Percentiles rank a stretch among this genome's conserved stretches.
These are phyloP conservation scores for Hydrocynus forskahlii DNA, from an alignment of 2,797 vertebrate species.

Conservation along the genomic window DNA sequence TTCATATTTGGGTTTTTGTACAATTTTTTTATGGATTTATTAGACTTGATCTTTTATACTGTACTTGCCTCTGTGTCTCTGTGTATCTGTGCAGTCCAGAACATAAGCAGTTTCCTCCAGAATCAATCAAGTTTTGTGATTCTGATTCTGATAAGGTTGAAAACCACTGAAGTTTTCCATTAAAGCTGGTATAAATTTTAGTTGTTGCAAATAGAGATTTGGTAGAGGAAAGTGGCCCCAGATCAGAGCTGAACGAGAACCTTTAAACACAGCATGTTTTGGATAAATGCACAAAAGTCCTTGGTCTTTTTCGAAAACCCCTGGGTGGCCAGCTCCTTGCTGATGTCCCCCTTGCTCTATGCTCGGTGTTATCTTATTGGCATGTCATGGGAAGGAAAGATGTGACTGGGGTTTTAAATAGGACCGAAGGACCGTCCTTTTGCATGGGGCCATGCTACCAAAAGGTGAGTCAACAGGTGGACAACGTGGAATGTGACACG, in stretches of 20 bases:
- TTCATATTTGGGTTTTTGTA: too few relatives aligned
- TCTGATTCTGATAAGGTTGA: not conserved
- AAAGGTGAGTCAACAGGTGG: not conserved
- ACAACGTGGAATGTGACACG: not conserved
- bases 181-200: not conserved
- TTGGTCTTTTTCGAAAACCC: slow-evolving; percentile 56
- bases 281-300: slow-evolving; percentile 45
- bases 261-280: not conserved
- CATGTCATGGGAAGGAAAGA: slow-evolving; percentile 27
- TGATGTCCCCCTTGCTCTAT: slow-evolving; percentile 1
- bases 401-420: slow-evolving; percentile 34
- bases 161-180: not conserved
- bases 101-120: not conserved
- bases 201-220: not conserved
- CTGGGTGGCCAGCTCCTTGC: slow-evolving; percentile 4
- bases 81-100: not conserved
- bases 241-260: not conserved
- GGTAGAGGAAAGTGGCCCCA: not conserved
- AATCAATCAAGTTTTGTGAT: too few relatives aligned
- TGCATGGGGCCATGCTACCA: slow-evolving; percentile 50
- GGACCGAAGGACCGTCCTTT: slow-evolving; percentile 67
- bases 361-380: slow-evolving; percentile 68
- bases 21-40: too few relatives aligned
- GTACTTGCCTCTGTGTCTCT: too few relatives aligned
- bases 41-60: too few relatives aligned